Conservation (phyloP, 2,888 invertebrate genomes). For the Chrysolina americana region DNA sequence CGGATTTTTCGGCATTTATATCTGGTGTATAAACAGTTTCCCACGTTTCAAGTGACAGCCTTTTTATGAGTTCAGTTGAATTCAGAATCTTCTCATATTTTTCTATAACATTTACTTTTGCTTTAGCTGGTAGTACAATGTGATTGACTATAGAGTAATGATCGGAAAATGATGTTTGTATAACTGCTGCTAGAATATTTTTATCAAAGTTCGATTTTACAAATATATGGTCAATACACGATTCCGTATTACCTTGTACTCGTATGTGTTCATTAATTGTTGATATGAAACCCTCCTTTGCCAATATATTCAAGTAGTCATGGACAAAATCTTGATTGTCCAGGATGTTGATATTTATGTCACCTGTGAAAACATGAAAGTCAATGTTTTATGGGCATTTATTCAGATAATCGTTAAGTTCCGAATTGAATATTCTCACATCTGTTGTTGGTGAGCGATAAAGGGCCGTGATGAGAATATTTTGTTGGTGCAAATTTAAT, state of each 20-base stretch:
- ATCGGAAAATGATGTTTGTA: not conserved
- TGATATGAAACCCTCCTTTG: conserved; percentile 3
- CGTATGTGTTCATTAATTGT: conserved; percentile 20
- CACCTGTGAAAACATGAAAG: no score
- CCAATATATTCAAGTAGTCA: not conserved
- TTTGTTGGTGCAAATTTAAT: no score
- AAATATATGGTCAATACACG: conserved; percentile 21
- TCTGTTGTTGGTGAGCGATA: no score
- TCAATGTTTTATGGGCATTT: no score
- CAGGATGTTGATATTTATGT: no score
- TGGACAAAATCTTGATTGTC: not conserved
- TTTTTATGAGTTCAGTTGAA: no score
- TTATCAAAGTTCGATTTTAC: not conserved
- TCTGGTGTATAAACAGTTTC: not conserved
- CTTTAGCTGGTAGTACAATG: not conserved
- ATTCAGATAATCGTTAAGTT: no score
- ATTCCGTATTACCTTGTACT: conserved; percentile 10
- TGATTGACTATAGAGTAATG: conserved; percentile 2
- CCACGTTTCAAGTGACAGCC: no score
- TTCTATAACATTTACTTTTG: not conserved
- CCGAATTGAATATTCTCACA: no score
- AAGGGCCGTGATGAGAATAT: no score
- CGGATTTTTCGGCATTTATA: conserved; percentile 10
- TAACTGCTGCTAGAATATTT: conserved; percentile 1
- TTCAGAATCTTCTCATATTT: conserved; percentile 11